Percentiles rank a stretch among this genome's conserved stretches.
Conservation (phyloP, 2,888 invertebrate species). For the Caenorhabditis zanzibari region DNA sequence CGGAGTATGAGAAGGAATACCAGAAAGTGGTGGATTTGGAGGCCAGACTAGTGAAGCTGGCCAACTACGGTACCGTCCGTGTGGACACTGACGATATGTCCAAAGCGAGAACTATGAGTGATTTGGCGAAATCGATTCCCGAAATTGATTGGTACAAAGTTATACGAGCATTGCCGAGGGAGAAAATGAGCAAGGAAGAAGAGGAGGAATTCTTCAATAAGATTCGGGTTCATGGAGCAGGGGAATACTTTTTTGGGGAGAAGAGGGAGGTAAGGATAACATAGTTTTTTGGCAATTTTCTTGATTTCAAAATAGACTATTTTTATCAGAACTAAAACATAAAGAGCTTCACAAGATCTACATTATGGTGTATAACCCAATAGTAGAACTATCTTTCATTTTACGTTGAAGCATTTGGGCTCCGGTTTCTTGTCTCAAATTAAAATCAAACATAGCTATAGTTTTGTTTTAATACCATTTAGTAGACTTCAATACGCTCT, state of each 20-base stretch:
- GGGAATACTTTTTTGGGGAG: constrained; percentile 38
- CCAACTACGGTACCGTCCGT: constrained; percentile 1
- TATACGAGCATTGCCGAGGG: constrained; percentile 2
- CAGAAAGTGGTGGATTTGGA: constrained; percentile 18
- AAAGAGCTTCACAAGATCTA: no score
- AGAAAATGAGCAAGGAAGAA: neutral
- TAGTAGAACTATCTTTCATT: no score
- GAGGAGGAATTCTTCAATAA: constrained; percentile 4
- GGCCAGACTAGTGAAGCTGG: constrained; percentile 7
- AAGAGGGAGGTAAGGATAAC: constrained; percentile 12
- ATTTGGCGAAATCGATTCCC: constrained; percentile 13
- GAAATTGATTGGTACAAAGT: constrained; percentile 48
- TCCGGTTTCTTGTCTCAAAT: no score
- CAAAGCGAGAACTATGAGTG: constrained; percentile 7
- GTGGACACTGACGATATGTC: constrained; percentile 11
- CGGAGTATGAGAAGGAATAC: neutral
- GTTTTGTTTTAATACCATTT: no score
- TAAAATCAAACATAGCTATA: no score
- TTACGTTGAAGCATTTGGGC: no score
- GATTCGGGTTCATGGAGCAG: constrained; percentile 27
- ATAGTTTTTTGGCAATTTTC: no score
- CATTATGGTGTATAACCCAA: no score
- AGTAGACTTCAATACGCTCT: no score
- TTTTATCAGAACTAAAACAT: no score
- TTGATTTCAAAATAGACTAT: no score